Conservation (phyloP, 2,888 invertebrate genomes). For the Parasteatoda lunata region DNA sequence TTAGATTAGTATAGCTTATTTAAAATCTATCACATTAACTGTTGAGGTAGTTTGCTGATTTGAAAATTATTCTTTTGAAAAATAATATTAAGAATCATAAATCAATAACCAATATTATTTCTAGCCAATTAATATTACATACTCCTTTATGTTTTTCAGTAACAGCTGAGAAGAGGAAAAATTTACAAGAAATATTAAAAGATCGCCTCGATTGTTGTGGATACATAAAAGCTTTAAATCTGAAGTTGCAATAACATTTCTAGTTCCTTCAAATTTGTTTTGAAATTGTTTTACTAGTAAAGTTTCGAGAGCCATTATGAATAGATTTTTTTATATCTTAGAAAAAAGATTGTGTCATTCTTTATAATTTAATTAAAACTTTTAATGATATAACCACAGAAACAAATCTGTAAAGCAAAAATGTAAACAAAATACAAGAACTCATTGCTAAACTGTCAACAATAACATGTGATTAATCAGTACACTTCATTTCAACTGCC, state of each 20-base stretch:
- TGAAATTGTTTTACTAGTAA: slow-evolving; percentile 41
- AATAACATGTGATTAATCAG: slow-evolving; percentile 20
- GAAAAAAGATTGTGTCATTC: no score
- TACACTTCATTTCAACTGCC: slow-evolving; percentile 15
- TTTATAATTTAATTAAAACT: no score
- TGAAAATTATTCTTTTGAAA: no score
- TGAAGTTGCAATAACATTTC: slow-evolving; percentile 20
- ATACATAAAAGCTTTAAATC: slow-evolving; percentile 42
- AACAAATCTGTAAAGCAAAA: slow-evolving; percentile 3
- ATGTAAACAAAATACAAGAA: slow-evolving; percentile 11
- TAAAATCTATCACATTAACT: no score
- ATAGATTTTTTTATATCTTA: background rate
- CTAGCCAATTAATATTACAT: background rate
- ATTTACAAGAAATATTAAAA: slow-evolving; percentile 21
- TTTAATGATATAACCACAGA: background rate
- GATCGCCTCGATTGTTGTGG: slow-evolving; percentile 10
- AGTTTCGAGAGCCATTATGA: slow-evolving; percentile 20
- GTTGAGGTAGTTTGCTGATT: no score
- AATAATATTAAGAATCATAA: no score
- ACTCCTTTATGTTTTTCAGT: slow-evolving; percentile 22
- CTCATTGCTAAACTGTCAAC: background rate
- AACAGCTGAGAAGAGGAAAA: background rate
- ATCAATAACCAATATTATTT: no score
- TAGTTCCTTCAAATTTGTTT: slow-evolving; percentile 10
- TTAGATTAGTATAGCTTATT: no score